Evolutionary conservation across 2,797 vertebrate species (phyloP).

Genomic region (Dallia pectoralis): DNA sequence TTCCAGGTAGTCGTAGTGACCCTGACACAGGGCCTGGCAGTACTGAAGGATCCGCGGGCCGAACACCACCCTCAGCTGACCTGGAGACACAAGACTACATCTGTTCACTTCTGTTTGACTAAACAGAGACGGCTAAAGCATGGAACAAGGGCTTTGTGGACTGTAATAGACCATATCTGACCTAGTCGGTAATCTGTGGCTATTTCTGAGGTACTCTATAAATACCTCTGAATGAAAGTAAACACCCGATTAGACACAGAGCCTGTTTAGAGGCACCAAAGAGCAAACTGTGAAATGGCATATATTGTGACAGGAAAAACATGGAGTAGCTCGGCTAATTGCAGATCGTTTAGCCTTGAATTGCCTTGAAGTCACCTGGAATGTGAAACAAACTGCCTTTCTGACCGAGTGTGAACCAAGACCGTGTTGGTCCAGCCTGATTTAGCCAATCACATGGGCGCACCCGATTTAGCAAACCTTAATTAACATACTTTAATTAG

Average conservation of each 20-base stretch:
- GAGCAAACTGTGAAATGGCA: too few species aligned
- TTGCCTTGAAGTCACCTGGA: too few species aligned
- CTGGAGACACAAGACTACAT: conserved; percentile 44
- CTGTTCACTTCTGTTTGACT: background rate
- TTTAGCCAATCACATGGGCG: background rate
- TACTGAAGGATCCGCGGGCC: conserved; percentile 72
- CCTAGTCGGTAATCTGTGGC: background rate
- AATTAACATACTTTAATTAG: background rate
- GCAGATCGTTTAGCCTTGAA: too few species aligned
- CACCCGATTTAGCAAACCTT: background rate
- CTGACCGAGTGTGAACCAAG: background rate
- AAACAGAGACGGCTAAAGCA: background rate
- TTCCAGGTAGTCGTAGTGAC: conserved; percentile 81
- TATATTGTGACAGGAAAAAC: too few species aligned
- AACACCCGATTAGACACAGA: too few species aligned
- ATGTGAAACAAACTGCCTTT: background rate
- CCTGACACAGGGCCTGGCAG: conserved; percentile 75
- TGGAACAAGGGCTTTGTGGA: background rate
- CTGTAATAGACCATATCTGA: background rate
- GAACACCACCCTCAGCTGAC: conserved; percentile 75
- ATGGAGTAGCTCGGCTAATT: too few species aligned
- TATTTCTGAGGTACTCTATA: too few species aligned
- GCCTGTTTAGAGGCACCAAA: too few species aligned
- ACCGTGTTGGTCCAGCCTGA: background rate
- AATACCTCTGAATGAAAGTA: too few species aligned